Evolutionary conservation across 2,888 invertebrate species (phyloP), one percentile per base, ranked within the genome.

Genomic region (Leucophenga montana): DNA sequence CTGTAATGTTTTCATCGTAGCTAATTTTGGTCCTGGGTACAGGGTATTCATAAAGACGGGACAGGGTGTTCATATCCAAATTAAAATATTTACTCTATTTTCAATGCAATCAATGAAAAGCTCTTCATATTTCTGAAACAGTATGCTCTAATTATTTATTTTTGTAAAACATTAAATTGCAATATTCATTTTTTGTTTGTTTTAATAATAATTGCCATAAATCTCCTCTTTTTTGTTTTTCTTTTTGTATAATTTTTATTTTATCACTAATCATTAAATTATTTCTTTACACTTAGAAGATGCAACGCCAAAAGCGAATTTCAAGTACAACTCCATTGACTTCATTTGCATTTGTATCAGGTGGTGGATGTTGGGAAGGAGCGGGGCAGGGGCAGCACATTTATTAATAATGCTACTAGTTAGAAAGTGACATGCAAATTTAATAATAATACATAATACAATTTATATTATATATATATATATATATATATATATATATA

Each of bases 111-210:
- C 44, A 56, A 44, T 22, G 54, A 11, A 54, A 27, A 27, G 27
- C 2, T 27, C 27, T 27, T 27, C 53, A 33, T 69, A 59, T 68
- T 74, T 71, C 77, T 79, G 66, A 75, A 82, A 82, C 82, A 75
- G 75, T 81, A 81, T 73, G 71, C 71, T 73, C 81, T 78, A 79
- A 64, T 74, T 79, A 80, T 77, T 78, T 54, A 70, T 79, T 81
- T 71, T 75, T 81, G 82, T 82, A 82, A 81, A 82, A 81, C 80
- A 78, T 82, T 82, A 75, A 78, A 78, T 78, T 64, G 62, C 62
- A 64, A 64, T 64, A 64, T 22, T 62, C 44, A 44, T 22, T 50
- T 50, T 50, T 50, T 50, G 2, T 50, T 48, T 48, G n/a, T n/a
- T n/a, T n/a, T n/a, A n/a, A 22, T 46, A 64, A 64, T 48, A 64